Evolutionary conservation across 2,113 vertebrate genomes (phyloP).

Genomic region (Lichenostomus cassidix): DNA sequence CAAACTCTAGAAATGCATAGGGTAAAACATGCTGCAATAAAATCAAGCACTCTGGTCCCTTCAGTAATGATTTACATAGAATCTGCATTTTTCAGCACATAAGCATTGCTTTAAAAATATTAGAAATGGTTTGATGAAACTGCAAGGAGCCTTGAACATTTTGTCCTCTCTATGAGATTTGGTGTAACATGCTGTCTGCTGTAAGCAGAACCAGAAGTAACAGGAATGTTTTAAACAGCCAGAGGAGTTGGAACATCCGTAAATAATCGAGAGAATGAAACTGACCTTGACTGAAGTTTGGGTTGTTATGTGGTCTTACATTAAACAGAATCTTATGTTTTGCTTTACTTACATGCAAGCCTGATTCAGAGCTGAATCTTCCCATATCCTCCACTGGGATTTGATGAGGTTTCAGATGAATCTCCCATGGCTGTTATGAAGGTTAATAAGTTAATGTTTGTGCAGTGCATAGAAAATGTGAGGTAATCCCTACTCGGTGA

Average conservation of each 20-base stretch:
- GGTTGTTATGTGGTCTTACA: background rate
- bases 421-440: background rate
- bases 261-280: background rate
- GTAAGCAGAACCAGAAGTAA: slow-evolving; percentile 10
- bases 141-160: background rate
- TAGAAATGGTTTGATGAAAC: background rate
- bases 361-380: background rate
- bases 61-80: background rate
- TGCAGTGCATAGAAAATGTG: background rate
- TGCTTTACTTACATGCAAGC: background rate
- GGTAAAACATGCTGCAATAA: background rate
- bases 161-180: background rate
- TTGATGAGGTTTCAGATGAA: background rate
- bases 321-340: slow-evolving; percentile 1
- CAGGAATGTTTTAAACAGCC: background rate
- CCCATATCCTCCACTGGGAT: background rate
- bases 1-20: background rate
- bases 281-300: slow-evolving; percentile 9
- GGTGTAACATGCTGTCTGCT: background rate
- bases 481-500: background rate
- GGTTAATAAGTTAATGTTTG: slow-evolving; percentile 1
- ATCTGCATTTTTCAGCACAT: background rate
- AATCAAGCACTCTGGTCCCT: background rate
- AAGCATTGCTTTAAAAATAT: background rate
- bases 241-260: background rate